Percentiles rank a stretch among this genome's conserved stretches.
These are phyloP conservation scores for Euphydryas editha DNA, from an alignment of 2,888 invertebrate species.

Conservation along the genomic window DNA sequence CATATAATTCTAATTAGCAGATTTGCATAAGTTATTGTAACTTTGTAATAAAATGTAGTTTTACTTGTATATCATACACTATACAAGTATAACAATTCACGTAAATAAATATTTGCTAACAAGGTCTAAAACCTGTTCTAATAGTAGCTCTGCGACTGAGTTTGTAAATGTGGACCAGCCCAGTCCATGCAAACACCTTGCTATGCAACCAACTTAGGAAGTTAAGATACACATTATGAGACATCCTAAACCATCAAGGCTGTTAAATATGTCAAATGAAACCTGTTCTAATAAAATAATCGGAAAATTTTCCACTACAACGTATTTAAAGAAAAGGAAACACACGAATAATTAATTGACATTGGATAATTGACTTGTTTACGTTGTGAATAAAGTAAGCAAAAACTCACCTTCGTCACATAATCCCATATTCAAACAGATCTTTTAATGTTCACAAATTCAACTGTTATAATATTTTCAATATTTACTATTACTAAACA, in stretches of 20 bases:
- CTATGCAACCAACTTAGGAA: background rate
- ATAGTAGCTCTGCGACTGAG: constrained; percentile 61
- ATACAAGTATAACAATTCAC: constrained; percentile 13
- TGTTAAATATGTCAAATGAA: background rate
- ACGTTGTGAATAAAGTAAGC: constrained; percentile 49
- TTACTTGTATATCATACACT: background rate
- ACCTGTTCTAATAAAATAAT: constrained; percentile 8
- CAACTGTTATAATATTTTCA: constrained; percentile 15
- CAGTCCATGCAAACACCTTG: constrained; percentile 14
- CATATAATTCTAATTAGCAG: background rate
- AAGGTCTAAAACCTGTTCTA: constrained; percentile 67
- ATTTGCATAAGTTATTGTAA: background rate
- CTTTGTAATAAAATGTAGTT: background rate
- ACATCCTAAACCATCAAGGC: background rate
- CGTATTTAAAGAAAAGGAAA: constrained; percentile 27
- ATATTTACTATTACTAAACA: constrained; percentile 21
- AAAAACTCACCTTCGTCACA: constrained; percentile 73
- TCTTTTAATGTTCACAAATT: constrained; percentile 16
- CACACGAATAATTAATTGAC: constrained; percentile 43
- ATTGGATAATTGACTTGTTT: constrained; percentile 71
- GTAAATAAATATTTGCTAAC: constrained; percentile 60
- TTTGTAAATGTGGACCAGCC: constrained; percentile 9
- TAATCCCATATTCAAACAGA: constrained; percentile 62
- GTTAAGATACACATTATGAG: background rate
- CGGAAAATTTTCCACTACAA: constrained; percentile 28